Evolutionary conservation across 92 coral and sea anemone species (phyloP).

Genomic region (Phenganax marumi): DNA sequence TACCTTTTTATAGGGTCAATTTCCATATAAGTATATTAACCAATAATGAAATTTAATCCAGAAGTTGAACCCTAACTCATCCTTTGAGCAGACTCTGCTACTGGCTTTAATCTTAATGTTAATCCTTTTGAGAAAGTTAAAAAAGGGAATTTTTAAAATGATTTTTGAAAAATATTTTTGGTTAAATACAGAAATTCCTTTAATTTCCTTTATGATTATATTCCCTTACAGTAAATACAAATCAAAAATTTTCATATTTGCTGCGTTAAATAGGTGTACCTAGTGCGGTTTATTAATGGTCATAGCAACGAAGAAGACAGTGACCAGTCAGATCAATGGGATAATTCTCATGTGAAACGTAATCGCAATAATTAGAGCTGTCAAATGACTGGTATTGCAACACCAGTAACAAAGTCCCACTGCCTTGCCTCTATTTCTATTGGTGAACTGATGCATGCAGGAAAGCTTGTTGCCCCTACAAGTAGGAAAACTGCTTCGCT

Average conservation of each 20-base stretch:
- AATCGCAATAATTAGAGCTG: not conserved
- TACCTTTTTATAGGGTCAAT: too few species aligned
- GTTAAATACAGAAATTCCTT: not conserved
- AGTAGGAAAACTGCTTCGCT: not conserved
- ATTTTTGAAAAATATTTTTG: not conserved
- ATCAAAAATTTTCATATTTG: not conserved
- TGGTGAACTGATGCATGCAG: not conserved
- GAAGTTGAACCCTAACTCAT: too few species aligned
- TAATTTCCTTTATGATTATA: not conserved
- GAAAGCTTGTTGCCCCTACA: slow-evolving; percentile 14
- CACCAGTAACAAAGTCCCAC: not conserved
- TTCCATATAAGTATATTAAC: too few species aligned
- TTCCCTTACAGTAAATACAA: not conserved
- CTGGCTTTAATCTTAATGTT: too few species aligned
- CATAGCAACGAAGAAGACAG: not conserved
- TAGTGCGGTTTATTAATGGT: not conserved
- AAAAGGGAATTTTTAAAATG: too few species aligned
- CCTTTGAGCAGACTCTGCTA: too few species aligned
- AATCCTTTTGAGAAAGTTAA: too few species aligned
- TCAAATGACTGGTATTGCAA: slow-evolving; percentile 5
- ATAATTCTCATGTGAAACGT: not conserved
- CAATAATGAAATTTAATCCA: too few species aligned
- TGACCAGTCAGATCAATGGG: not conserved
- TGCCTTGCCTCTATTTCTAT: not conserved
- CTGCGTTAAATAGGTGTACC: not conserved